Evolutionary conservation across 2,888 invertebrate genomes (phyloP).

Genomic region (Scelioninae gen. 1): DNA sequence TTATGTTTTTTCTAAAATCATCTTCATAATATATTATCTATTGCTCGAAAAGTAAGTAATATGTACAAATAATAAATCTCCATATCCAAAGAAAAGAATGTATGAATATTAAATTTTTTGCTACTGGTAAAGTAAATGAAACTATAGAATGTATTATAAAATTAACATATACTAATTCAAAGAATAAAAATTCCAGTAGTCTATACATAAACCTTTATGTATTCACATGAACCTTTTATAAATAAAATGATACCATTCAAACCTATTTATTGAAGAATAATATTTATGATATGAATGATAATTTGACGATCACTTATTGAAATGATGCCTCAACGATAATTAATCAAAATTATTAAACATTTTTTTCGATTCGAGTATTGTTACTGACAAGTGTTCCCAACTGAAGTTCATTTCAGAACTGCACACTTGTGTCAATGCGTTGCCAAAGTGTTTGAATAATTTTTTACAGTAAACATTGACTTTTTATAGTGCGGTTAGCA

Average conservation of each 20-base stretch:
- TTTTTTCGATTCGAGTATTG: slow-evolving; percentile 29
- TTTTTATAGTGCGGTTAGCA: slow-evolving; percentile 32
- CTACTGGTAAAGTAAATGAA: too few species aligned
- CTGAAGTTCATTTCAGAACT: slow-evolving; percentile 38
- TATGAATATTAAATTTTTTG: too few species aligned
- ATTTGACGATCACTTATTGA: slow-evolving; percentile 54
- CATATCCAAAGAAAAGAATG: too few species aligned
- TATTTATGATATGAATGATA: slow-evolving; percentile 41
- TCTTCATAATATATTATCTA: too few species aligned
- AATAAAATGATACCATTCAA: slow-evolving; percentile 32
- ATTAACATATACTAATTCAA: slow-evolving; percentile 16
- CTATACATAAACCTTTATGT: slow-evolving; percentile 21
- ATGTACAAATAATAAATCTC: too few species aligned
- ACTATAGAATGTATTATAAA: not conserved
- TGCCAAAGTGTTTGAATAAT: slow-evolving; percentile 60
- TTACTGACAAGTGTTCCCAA: slow-evolving; percentile 54
- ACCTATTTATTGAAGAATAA: slow-evolving; percentile 24
- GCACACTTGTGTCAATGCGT: slow-evolving; percentile 55
- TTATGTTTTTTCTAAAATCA: too few species aligned
- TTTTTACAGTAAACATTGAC: slow-evolving; percentile 65
- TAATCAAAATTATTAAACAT: slow-evolving; percentile 59
- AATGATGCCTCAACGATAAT: slow-evolving; percentile 40
- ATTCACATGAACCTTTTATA: not conserved
- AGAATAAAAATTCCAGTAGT: slow-evolving; percentile 42
- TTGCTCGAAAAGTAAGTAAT: too few species aligned